Percentiles rank a stretch among this genome's conserved stretches.
phyloP scores from a whole-genome alignment of 30 jellyfish, hydroid and myxozoan genomes.

The Nemopilema nomurai region DNA sequence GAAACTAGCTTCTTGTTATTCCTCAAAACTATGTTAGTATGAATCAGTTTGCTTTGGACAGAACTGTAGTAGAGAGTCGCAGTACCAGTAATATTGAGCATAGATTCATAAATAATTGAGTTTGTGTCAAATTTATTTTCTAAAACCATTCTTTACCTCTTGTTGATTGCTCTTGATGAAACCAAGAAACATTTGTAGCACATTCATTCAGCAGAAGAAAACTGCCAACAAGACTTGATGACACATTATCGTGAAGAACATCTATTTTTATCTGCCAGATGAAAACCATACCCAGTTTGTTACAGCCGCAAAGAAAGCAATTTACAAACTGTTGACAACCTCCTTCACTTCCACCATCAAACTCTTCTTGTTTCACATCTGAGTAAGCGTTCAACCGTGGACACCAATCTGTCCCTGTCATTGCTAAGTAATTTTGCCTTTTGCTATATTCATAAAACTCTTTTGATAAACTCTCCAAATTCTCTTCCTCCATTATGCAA shows the following conservation, averaged over 20 bases:
- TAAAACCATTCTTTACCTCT: conserved; percentile 9
- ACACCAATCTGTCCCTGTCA: conserved; percentile 49
- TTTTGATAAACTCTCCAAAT: not conserved
- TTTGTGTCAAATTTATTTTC: not conserved
- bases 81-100: too few species aligned
- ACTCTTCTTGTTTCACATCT: too few species aligned
- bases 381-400: conserved; percentile 3
- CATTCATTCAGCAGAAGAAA: conserved; percentile 1
- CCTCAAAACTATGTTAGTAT: too few species aligned
- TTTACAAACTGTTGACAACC: too few species aligned
- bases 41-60: too few species aligned
- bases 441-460: conserved; percentile 16
- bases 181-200: conserved; percentile 50
- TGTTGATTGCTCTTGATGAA: conserved; percentile 33
- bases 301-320: conserved; percentile 42
- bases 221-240: conserved; percentile 9
- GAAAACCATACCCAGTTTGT: conserved; percentile 55
- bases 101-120: not conserved
- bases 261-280: conserved; percentile 27
- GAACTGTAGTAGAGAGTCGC: too few species aligned
- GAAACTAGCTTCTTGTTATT: too few species aligned
- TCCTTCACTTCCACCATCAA: not conserved
- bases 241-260: not conserved
- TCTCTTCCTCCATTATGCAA: not conserved
- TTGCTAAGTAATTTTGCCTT: conserved; percentile 44